A percentile compares a stretch with the other conserved stretches of the same genome.
phyloP scores from a whole-genome alignment of 2,113 vertebrate genomes.

The Dermatemys mawii region DNA sequence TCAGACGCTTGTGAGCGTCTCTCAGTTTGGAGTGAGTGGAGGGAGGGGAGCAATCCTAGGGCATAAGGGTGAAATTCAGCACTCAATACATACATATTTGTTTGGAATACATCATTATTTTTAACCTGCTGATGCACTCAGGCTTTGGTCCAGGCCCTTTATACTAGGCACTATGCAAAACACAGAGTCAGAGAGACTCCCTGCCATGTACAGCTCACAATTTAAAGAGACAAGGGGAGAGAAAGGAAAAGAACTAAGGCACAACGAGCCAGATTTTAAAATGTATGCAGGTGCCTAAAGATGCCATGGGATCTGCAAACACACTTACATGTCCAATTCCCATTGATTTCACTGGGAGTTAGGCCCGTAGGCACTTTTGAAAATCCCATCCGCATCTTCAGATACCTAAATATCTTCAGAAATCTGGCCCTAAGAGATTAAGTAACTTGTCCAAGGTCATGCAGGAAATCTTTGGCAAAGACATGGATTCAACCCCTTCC shows the following conservation, averaged over 20 bases:
- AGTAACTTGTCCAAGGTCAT: neutral
- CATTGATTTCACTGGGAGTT: too few relatives aligned
- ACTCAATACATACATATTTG: neutral
- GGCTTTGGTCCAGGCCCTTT: neutral
- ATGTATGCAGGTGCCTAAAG: neutral
- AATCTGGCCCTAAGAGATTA: neutral
- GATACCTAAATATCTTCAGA: neutral
- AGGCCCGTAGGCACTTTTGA: too few relatives aligned
- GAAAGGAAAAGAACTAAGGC: neutral
- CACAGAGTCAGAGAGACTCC: neutral
- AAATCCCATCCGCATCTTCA: too few relatives aligned
- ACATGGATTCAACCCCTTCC: neutral
- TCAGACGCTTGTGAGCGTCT: neutral
- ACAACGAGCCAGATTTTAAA: neutral
- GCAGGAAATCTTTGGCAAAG: neutral
- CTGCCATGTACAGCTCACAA: neutral
- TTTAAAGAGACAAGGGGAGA: neutral
- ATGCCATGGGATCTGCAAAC: neutral
- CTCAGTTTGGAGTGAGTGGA: neutral
- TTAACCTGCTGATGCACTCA: neutral
- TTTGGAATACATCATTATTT: neutral
- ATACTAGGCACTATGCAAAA: neutral
- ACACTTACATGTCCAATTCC: too few relatives aligned
- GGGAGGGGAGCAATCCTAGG: neutral
- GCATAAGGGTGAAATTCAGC: neutral